Conservation (phyloP, 2,888 invertebrate genomes). For the Clunio marinus region DNA sequence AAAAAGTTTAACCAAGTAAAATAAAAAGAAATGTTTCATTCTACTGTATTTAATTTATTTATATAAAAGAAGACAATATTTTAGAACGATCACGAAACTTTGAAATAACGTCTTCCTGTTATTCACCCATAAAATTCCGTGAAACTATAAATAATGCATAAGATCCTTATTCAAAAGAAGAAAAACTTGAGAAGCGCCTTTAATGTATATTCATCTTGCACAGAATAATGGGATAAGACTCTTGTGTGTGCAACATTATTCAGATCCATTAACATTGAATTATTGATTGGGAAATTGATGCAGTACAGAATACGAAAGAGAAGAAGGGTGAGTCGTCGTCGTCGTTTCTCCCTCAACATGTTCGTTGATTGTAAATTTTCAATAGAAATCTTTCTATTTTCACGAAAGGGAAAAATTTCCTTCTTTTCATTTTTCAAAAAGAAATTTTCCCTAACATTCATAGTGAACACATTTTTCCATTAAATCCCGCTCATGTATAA, state of each 20-base stretch:
- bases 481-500: conserved; percentile 30
- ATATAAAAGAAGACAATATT: no score
- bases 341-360: not conserved
- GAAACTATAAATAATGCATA: conserved; percentile 20
- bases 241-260: conserved; percentile 22
- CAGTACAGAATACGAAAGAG: not conserved
- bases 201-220: conserved; percentile 10
- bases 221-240: conserved; percentile 7
- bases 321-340: not conserved
- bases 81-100: no score
- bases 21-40: no score
- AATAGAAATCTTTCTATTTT: conserved; percentile 15
- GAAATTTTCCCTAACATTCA: conserved; percentile 3
- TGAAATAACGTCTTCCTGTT: no score
- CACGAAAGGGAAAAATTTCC: not conserved
- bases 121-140: no score
- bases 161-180: not conserved
- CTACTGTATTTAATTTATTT: no score
- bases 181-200: not conserved
- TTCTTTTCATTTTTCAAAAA: not conserved
- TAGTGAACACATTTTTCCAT: conserved; percentile 19
- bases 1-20: no score
- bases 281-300: conserved; percentile 30
- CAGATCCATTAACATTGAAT: conserved; percentile 27
- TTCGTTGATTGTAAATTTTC: not conserved